Conservation (phyloP, 1,140 invertebrate genomes). For the Plodia interpunctella region DNA sequence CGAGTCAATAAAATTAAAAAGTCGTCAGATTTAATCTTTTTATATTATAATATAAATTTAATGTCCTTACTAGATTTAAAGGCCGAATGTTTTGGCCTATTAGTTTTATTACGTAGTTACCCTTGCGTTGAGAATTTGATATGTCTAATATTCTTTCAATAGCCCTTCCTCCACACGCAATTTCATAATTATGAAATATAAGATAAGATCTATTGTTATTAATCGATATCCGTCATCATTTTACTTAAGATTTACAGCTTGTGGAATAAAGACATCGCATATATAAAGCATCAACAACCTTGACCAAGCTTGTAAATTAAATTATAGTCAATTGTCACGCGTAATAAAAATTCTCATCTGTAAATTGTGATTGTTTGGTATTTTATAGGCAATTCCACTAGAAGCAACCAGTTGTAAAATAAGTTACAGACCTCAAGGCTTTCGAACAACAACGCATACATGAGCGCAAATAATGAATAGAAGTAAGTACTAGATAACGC, state of each 20-base stretch:
- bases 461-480: conserved; percentile 41
- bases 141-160: conserved; percentile 33
- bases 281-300: conserved; percentile 28
- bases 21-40: conserved; percentile 54
- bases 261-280: neutral
- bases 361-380: conserved; percentile 52
- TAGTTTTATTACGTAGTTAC: conserved; percentile 68
- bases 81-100: conserved; percentile 59
- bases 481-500: conserved; percentile 43
- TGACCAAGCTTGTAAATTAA: conserved; percentile 54
- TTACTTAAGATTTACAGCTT: neutral
- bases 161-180: conserved; percentile 28
- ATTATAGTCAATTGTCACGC: conserved; percentile 35
- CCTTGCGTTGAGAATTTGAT: conserved; percentile 55
- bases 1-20: conserved; percentile 66
- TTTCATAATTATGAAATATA: neutral
- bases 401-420: conserved; percentile 53
- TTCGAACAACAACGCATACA: conserved; percentile 64
- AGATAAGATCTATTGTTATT: too few species aligned
- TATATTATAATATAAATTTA: conserved; percentile 46
- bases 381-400: conserved; percentile 58
- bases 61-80: conserved; percentile 51
- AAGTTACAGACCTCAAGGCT: conserved; percentile 65
- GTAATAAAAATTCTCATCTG: conserved; percentile 45
- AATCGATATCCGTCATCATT: conserved; percentile 3